These are phyloP conservation scores for Cephalopachus bancanus DNA, from an alignment of 2,797 vertebrate species.

Conservation along the genomic window DNA sequence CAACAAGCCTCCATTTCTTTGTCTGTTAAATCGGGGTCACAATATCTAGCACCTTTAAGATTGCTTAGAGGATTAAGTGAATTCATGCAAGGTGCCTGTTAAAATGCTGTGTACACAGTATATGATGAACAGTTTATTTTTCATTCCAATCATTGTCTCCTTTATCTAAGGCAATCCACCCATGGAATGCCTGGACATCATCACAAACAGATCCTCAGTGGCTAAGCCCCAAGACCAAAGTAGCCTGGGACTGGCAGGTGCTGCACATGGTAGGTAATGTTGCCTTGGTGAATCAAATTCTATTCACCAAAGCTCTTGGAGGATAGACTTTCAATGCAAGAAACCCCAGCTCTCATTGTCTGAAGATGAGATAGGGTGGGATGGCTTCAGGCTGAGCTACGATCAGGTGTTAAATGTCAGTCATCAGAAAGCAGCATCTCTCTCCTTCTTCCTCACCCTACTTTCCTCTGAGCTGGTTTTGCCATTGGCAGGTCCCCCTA, in stretches of 20 bases:
- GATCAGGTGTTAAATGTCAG: not conserved
- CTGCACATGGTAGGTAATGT: not conserved
- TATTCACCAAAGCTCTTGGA: not conserved
- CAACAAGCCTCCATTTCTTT: not conserved
- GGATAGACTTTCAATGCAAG: not conserved
- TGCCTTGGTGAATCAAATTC: not conserved
- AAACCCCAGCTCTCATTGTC: too few relatives aligned
- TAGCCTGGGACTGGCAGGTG: not conserved
- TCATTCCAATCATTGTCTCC: not conserved
- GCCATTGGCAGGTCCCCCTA: not conserved
- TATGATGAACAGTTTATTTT: not conserved
- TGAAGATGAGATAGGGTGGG: too few relatives aligned
- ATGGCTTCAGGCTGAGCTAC: not conserved
- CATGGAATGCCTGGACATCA: not conserved
- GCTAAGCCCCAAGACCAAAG: not conserved
- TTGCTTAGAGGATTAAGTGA: not conserved
- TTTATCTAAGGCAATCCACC: not conserved
- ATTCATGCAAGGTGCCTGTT: not conserved
- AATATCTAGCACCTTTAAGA: not conserved
- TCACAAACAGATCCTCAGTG: not conserved
- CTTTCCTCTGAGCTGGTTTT: not conserved
- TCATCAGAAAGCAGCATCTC: not conserved
- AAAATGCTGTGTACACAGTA: not conserved
- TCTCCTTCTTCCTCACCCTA: not conserved
- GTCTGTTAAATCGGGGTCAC: not conserved